A percentile compares a stretch with the other conserved stretches of the same genome.
Conservation (phyloP, 2,113 vertebrate species). For the Rhinogobius similis region DNA sequence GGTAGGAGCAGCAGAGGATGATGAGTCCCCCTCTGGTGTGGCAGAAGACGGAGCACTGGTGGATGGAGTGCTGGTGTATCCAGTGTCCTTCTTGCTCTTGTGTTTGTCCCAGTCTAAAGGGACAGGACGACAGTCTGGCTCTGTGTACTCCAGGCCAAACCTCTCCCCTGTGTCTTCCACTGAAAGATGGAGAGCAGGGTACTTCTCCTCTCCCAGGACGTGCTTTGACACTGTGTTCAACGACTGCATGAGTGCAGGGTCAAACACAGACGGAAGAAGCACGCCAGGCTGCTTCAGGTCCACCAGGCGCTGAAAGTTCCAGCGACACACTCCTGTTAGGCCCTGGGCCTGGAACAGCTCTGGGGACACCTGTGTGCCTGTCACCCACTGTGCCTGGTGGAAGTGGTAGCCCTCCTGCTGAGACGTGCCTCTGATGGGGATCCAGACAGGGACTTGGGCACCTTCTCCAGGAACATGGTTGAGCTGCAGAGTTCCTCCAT, state of each 20-base stretch:
- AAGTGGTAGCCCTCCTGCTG: slow-evolving; percentile 5
- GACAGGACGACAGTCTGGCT: too few relatives aligned
- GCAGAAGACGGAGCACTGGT: too few relatives aligned
- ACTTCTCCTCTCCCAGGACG: background rate
- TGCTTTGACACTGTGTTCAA: background rate
- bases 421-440: slow-evolving; percentile 4
- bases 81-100: too few relatives aligned
- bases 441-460: slow-evolving; percentile 7
- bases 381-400: too few relatives aligned
- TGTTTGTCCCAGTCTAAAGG: too few relatives aligned
- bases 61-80: too few relatives aligned
- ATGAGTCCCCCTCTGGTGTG: too few relatives aligned
- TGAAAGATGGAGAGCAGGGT: background rate
- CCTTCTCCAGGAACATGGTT: background rate
- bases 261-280: background rate
- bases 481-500: too few relatives aligned
- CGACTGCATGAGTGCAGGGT: background rate
- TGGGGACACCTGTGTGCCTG: background rate
- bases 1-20: too few relatives aligned
- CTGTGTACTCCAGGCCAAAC: too few relatives aligned
- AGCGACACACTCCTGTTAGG: background rate
- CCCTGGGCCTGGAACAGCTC: too few relatives aligned
- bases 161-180: too few relatives aligned
- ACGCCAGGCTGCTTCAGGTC: background rate
- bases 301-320: background rate